phyloP scores from a whole-genome alignment of 2,797 vertebrate genomes.

The Toxotes lorentzi region DNA sequence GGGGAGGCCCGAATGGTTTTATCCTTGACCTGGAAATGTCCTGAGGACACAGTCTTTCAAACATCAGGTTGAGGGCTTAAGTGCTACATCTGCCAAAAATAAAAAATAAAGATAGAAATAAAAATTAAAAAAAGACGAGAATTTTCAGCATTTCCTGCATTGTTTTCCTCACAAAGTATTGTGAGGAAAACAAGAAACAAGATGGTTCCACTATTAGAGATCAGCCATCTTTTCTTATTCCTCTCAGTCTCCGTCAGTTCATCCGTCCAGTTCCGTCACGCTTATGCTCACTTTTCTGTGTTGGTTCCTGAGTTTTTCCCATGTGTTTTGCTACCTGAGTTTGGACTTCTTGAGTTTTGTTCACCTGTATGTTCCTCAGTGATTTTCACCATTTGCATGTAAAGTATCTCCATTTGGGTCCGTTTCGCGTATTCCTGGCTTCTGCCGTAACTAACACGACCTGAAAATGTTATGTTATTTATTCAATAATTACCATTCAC shows the following conservation, averaged over 20 bases:
- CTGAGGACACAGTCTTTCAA: not conserved
- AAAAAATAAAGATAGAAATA: not conserved
- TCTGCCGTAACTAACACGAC: not conserved
- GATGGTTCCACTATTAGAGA: not conserved
- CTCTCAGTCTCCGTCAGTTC: too few species aligned
- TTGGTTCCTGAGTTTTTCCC: too few species aligned
- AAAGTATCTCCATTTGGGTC: too few species aligned
- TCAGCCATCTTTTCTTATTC: not conserved
- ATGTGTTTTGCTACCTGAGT: too few species aligned
- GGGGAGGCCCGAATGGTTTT: constrained; percentile 18
- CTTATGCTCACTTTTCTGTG: too few species aligned
- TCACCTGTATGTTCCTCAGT: too few species aligned
- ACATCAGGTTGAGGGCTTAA: not conserved
- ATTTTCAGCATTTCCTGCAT: not conserved
- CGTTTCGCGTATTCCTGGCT: too few species aligned
- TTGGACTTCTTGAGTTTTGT: too few species aligned
- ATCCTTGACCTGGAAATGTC: constrained; percentile 68
- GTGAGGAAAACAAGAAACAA: not conserved
- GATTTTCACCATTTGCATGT: too few species aligned
- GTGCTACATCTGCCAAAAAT: not conserved
- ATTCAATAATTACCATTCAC: not conserved
- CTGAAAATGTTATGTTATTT: not conserved
- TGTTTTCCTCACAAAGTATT: not conserved
- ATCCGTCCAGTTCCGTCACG: too few species aligned
- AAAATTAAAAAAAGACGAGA: not conserved